Evolutionary conservation across 2,888 invertebrate genomes (phyloP), one percentile per base, ranked within the genome.

Genomic region (Pandemis corylana): DNA sequence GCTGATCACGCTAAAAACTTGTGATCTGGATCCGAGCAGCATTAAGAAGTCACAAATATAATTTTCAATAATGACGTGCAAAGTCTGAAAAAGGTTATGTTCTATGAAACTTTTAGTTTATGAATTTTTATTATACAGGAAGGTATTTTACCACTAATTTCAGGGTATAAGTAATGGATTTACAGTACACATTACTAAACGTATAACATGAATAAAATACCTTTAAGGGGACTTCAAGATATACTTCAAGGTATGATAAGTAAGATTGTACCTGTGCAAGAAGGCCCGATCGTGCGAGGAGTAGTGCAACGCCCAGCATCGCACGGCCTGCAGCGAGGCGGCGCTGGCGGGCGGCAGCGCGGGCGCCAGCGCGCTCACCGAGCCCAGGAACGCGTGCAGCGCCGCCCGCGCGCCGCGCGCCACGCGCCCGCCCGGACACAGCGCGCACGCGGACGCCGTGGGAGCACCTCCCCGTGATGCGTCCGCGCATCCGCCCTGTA

Each of bases 1-100:
- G 85, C 98, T 98, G 82, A 99, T 98, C 87, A 99, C 99, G 85
- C 97, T 98, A 90, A 99, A 99, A 10, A 99, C 98, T 90, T 98
- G 98, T 76, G 98, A 97, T 89, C 96, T 96, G 80, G 64, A 78
- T 87, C 90, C 90, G 65, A 75, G 91, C 89, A 88, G 90, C 90
- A 77, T 87, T 64, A 64, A 73, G 36, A 65, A 13, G 64, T 73
- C 63, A 72, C 63, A 73, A 63, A 63, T 3, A 53, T 41, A 61
- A 49, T 9, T 51, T 72, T 66, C 61, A 66, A 20, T 41, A 51
- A 10, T 15, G 61, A 20, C 20, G 12, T 51, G 13, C 6, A 62
- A 2, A 41, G 15, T 53, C 28, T 69, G 61, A 28, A 59, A 41
- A 36, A 42, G 59, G n/a, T 28, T 46, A 46, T 12, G 12, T 5